Percentiles rank a stretch among this genome's conserved stretches.
phyloP scores from a whole-genome alignment of 2,888 invertebrate genomes.

The Lasioglossum pauxillum region DNA sequence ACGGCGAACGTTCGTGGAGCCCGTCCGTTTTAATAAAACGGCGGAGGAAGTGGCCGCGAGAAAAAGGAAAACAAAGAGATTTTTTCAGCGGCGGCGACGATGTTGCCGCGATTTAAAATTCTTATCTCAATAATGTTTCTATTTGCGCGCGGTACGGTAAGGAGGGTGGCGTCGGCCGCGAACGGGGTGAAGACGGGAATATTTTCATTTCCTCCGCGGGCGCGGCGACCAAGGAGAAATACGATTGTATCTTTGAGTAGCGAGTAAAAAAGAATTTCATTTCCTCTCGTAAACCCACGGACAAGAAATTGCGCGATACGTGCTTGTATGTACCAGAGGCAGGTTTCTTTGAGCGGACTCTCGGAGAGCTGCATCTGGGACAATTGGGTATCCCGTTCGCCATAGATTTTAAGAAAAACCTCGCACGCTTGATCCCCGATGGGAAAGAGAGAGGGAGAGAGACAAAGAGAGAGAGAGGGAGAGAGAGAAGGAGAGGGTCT shows the following conservation, averaged over 20 bases:
- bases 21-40: background rate
- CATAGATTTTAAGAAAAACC: slow-evolving; percentile 45
- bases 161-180: background rate
- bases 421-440: slow-evolving; percentile 3
- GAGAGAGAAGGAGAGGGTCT: background rate
- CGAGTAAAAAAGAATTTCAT: slow-evolving; percentile 70
- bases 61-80: background rate
- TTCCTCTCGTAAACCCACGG: slow-evolving; percentile 62
- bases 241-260: slow-evolving; percentile 68
- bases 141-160: slow-evolving; percentile 52
- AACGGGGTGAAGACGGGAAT: slow-evolving; percentile 23
- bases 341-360: slow-evolving; percentile 59
- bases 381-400: slow-evolving; percentile 44
- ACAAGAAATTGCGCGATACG: slow-evolving; percentile 49
- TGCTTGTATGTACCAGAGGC: slow-evolving; percentile 37
- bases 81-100: background rate
- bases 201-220: slow-evolving; percentile 60
- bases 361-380: slow-evolving; percentile 29
- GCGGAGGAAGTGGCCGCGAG: background rate
- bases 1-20: background rate
- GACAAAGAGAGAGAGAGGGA: background rate
- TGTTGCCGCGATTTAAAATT: slow-evolving; percentile 31
- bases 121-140: slow-evolving; percentile 60
- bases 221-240: slow-evolving; percentile 43
- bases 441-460: background rate